These are phyloP conservation scores for Psittacula cyanocephala DNA, from an alignment of 2,113 vertebrate genomes.

Conservation along the genomic window DNA sequence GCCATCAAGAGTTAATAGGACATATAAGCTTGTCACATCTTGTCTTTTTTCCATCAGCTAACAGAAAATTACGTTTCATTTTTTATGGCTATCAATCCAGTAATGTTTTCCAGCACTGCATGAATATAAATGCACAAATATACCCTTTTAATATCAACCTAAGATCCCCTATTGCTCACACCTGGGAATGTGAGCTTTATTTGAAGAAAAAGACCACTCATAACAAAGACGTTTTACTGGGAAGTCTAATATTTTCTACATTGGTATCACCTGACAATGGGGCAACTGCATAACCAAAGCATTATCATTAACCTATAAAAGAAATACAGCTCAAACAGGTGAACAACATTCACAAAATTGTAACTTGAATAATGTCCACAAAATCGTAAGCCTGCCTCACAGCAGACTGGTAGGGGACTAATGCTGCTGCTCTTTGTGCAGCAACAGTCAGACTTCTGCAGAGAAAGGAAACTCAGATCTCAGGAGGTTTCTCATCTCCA, in stretches of 20 bases:
- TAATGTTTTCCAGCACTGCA: background rate
- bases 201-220: background rate
- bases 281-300: background rate
- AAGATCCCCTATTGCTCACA: background rate
- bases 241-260: background rate
- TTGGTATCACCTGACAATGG: background rate
- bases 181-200: background rate
- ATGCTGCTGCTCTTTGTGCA: background rate
- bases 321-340: background rate
- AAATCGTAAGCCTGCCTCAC: background rate
- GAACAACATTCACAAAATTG: background rate
- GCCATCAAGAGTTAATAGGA: background rate
- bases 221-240: background rate
- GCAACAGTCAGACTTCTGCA: background rate
- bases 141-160: background rate
- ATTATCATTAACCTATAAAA: background rate
- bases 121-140: background rate
- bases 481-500: background rate
- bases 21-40: background rate
- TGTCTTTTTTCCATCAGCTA: background rate
- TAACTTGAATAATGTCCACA: background rate
- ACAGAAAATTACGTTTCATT: background rate
- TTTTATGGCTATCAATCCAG: background rate
- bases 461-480: background rate
- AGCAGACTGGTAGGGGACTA: background rate